Evolutionary conservation across 1,140 invertebrate genomes (phyloP).

Genomic region (Anthonomus grandis): DNA sequence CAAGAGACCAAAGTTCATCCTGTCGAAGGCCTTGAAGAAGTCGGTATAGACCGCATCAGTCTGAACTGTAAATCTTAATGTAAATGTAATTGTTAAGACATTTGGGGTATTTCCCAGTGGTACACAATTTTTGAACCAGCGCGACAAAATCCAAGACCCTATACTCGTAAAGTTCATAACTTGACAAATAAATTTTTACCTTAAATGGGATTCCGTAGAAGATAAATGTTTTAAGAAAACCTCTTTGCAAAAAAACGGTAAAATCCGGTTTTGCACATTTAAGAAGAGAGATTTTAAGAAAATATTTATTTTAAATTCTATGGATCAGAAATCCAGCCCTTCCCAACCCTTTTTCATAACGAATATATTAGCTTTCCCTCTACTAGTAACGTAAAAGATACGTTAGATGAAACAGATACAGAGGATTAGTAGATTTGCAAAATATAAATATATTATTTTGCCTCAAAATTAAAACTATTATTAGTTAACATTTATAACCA

Average conservation of each 20-base stretch:
- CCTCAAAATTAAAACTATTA: neutral
- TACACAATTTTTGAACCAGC: too few relatives aligned
- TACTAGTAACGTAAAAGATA: conserved; percentile 2
- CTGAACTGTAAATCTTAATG: too few relatives aligned
- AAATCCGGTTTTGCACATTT: conserved; percentile 4
- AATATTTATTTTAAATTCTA: conserved; percentile 3
- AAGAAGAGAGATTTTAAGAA: neutral
- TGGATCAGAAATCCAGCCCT: neutral
- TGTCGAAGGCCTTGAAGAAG: too few relatives aligned
- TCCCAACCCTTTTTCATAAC: conserved; percentile 1
- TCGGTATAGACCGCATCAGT: too few relatives aligned
- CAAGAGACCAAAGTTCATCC: too few relatives aligned
- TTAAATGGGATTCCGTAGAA: neutral
- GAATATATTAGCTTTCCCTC: conserved; percentile 2
- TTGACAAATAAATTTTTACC: neutral
- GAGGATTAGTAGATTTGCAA: neutral
- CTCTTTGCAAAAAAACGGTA: neutral
- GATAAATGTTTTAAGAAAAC: conserved; percentile 6
- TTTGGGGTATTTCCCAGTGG: too few relatives aligned
- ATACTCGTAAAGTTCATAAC: neutral
- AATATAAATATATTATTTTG: neutral
- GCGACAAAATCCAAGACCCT: neutral
- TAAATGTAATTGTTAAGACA: too few relatives aligned
- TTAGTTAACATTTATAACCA: neutral
- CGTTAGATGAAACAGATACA: conserved; percentile 1